These are phyloP conservation scores for Coranthus polyacanthus DNA, from an alignment of 2,797 vertebrate genomes.

Conservation along the genomic window DNA sequence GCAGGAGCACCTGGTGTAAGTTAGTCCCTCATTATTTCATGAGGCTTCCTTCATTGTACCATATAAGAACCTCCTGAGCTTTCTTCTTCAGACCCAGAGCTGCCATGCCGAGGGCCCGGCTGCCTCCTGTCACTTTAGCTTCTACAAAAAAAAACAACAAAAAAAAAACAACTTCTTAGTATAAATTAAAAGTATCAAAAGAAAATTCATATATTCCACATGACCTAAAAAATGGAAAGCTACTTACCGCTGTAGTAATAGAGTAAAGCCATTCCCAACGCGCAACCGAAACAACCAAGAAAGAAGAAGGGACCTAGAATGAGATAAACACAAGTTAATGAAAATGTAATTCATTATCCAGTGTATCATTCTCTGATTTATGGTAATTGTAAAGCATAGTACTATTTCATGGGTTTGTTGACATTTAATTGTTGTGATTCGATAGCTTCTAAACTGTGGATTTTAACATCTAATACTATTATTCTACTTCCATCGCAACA, in stretches of 20 bases:
- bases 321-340: background rate
- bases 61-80: conserved; percentile 85
- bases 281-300: conserved; percentile 84
- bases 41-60: conserved; percentile 81
- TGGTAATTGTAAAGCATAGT: too few species aligned
- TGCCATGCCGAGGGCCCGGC: conserved; percentile 81
- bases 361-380: too few species aligned
- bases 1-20: conserved; percentile 20
- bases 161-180: background rate
- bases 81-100: conserved; percentile 82
- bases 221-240: background rate
- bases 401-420: background rate
- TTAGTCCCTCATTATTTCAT: conserved; percentile 53
- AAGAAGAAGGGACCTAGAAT: conserved; percentile 83
- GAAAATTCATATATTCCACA: background rate
- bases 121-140: conserved; percentile 74
- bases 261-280: conserved; percentile 81
- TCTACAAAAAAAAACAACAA: conserved; percentile 65
- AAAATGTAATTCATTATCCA: background rate
- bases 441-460: background rate
- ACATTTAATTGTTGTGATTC: background rate
- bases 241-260: conserved; percentile 86
- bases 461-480: background rate
- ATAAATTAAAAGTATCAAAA: background rate
- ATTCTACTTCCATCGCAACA: background rate